phyloP scores from a whole-genome alignment of 2,888 invertebrate genomes.

The Cryptus viduatorius region DNA sequence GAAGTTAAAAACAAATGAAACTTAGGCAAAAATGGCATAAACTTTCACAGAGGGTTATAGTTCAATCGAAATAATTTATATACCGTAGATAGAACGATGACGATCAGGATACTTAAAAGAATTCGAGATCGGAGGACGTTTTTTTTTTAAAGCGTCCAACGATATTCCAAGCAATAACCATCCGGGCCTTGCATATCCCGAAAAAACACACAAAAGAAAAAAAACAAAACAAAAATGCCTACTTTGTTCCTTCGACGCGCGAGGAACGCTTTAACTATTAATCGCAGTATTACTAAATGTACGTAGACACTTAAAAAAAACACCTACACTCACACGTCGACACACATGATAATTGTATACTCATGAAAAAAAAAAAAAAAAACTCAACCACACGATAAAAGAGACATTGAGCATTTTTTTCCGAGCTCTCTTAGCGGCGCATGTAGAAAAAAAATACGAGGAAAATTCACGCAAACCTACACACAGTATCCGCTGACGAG shows the following conservation, averaged over 20 bases:
- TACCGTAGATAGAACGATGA: constrained; percentile 30
- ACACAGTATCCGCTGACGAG: constrained; percentile 26
- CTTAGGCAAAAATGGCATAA: background rate
- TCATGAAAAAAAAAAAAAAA: constrained; percentile 42
- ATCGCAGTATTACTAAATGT: constrained; percentile 84
- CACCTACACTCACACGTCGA: constrained; percentile 60
- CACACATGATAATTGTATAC: constrained; percentile 49
- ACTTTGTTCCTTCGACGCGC: constrained; percentile 68
- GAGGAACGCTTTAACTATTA: constrained; percentile 81
- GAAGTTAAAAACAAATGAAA: background rate
- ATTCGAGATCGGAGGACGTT: constrained; percentile 19
- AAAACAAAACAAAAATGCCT: constrained; percentile 60
- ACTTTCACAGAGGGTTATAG: constrained; percentile 42
- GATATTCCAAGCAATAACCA: constrained; percentile 63
- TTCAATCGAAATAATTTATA: constrained; percentile 54
- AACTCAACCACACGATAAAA: constrained; percentile 20
- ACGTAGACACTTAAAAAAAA: constrained; percentile 76
- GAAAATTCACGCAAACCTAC: constrained; percentile 32
- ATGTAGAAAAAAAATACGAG: constrained; percentile 44
- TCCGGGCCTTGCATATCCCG: constrained; percentile 52
- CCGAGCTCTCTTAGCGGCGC: constrained; percentile 60
- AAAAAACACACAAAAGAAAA: constrained; percentile 37
- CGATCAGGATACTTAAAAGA: constrained; percentile 59
- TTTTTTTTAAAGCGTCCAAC: constrained; percentile 36
- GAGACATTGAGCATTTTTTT: constrained; percentile 44